These are phyloP conservation scores for Brachionus sp. DNA, from an alignment of 1,140 invertebrate genomes.

Conservation along the genomic window DNA sequence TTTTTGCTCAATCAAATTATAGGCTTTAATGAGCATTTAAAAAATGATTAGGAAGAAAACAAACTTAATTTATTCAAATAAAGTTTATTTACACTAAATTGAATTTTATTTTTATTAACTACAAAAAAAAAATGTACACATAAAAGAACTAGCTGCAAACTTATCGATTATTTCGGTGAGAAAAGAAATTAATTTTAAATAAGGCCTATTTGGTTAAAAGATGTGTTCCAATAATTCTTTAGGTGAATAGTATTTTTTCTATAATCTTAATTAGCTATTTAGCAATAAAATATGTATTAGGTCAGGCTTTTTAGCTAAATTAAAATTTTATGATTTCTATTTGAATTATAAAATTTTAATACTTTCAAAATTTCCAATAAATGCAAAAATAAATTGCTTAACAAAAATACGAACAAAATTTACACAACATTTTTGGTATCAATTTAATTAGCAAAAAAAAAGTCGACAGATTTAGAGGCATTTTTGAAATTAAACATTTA, in stretches of 20 bases:
- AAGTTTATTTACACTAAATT: constrained; percentile 7
- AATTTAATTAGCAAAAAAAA: not conserved
- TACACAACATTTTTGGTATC: not conserved
- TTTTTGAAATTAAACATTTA: not conserved
- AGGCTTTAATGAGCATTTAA: not conserved
- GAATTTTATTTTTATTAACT: not conserved
- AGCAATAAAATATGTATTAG: not conserved
- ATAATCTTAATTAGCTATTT: not conserved
- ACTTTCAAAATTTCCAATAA: not conserved
- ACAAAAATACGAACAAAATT: not conserved
- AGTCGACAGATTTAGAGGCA: not conserved
- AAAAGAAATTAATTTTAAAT: not conserved
- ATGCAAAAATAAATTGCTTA: not conserved
- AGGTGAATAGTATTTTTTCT: not conserved
- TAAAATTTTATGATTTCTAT: not conserved
- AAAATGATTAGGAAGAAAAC: not conserved
- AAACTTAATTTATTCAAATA: not conserved
- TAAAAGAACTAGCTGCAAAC: not conserved
- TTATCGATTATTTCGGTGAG: not conserved
- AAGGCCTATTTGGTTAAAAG: not conserved
- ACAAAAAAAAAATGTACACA: not conserved
- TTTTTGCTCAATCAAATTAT: not conserved
- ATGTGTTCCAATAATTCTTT: not conserved
- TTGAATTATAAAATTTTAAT: not conserved
- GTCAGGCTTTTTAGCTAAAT: not conserved